Evolutionary conservation across 2,113 vertebrate species (phyloP), one percentile per base, ranked within the genome.

Genomic region (mouse (Mus musculus)): DNA sequence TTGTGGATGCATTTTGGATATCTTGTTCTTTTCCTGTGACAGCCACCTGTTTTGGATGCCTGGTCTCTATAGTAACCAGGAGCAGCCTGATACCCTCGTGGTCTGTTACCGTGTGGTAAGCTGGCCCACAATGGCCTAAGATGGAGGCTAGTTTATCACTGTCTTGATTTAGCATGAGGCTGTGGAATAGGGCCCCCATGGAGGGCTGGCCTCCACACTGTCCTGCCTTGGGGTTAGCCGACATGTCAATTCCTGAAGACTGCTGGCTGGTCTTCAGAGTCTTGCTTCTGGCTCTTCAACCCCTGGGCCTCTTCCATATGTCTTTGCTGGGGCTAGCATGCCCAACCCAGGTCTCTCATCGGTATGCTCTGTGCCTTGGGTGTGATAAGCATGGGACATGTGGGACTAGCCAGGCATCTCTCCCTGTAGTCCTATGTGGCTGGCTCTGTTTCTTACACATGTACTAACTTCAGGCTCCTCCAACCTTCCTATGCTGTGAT

Each of bases 271-370:
- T 30, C 26, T 30, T 3, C 7, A 3, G 56, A 20, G 36, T 17
- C 56, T 8, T 17, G 0, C 1, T 0, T 5, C 16, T 71, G 42
- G 11, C 0, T 46, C 61, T 26, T 1, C 36, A 28, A 30, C 49
- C 73, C 5, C 14, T 11, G 71, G 30, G 4, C 17, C 72, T 28
- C 71, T 75, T 30, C 73, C 52, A 13, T 11, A 17, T 20, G 33
- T 24, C 0, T 69, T n/a, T 20, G n/a, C 92, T 33, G 49, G 28
- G 77, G 65, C 61, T 11, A 14, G 0, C 3, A 3, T 17, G 63
- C n/a, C 69, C 7, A 7, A n/a, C 30, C 20, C 9, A 1, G 78
- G 77, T 7, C 36, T 80, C 63, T 30, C 59, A 4, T 0, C 22
- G 10, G 22, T 56, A 36, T 1, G 11, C 52, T 39, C 52, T 39